Evolutionary conservation across 2,888 invertebrate species (phyloP).

Genomic region (Lithophane ornitopus): DNA sequence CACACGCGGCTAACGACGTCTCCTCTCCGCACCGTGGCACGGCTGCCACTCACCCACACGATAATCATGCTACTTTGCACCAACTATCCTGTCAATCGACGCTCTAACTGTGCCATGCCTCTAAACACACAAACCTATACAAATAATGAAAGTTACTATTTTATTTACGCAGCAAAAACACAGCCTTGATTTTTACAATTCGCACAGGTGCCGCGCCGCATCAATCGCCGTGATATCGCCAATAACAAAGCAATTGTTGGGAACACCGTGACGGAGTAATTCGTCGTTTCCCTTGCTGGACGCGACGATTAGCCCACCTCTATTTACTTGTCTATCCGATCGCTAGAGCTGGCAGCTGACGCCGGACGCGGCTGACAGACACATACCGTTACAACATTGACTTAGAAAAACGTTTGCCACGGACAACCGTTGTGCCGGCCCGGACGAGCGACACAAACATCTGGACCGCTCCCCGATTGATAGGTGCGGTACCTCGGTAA

Average conservation of each 20-base stretch:
- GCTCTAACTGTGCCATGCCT: slow-evolving; percentile 66
- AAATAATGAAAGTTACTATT: slow-evolving; percentile 47
- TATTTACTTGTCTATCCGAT: slow-evolving; percentile 89
- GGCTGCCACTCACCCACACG: slow-evolving; percentile 71
- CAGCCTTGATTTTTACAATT: slow-evolving; percentile 57
- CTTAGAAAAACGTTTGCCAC: slow-evolving; percentile 90
- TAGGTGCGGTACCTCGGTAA: slow-evolving; percentile 72
- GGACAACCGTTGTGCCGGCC: slow-evolving; percentile 78
- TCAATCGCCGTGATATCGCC: slow-evolving; percentile 77
- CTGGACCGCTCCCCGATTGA: slow-evolving; percentile 79
- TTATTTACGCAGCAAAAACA: slow-evolving; percentile 31
- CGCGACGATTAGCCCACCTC: slow-evolving; percentile 89
- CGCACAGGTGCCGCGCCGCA: slow-evolving; percentile 73
- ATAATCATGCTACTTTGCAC: slow-evolving; percentile 77
- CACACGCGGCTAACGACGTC: slow-evolving; percentile 78
- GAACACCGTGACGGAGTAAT: slow-evolving; percentile 87
- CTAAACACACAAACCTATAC: slow-evolving; percentile 53
- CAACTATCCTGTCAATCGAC: slow-evolving; percentile 78
- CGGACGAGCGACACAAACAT: slow-evolving; percentile 76
- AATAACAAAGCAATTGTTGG: slow-evolving; percentile 88
- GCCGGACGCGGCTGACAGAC: slow-evolving; percentile 86
- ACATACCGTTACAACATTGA: slow-evolving; percentile 88
- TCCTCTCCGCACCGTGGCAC: slow-evolving; percentile 75
- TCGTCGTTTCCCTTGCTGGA: slow-evolving; percentile 89
- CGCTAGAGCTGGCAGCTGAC: slow-evolving; percentile 88